These are phyloP conservation scores for Threskiornis aethiopicus DNA, from an alignment of 2,797 vertebrate genomes.

Conservation along the genomic window DNA sequence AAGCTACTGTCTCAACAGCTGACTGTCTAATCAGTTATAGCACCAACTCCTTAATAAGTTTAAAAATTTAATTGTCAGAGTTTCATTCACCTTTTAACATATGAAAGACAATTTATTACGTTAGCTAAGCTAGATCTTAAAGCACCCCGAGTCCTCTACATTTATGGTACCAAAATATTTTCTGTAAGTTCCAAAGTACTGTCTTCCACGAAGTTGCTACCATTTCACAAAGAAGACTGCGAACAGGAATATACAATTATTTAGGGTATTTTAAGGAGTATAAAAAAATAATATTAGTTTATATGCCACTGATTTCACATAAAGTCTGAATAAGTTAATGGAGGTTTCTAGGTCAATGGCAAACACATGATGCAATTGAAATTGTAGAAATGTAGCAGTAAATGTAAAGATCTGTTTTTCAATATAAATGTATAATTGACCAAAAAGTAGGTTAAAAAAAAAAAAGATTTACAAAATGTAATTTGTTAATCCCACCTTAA, in stretches of 20 bases:
- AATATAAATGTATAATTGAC: background rate
- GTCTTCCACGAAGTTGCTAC: background rate
- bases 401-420: background rate
- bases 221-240: background rate
- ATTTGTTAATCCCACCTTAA: background rate
- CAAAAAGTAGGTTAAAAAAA: background rate
- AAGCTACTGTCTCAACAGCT: constrained; percentile 56
- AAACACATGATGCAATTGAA: background rate
- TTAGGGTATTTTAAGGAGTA: background rate
- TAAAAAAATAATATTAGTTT: background rate
- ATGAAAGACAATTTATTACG: background rate
- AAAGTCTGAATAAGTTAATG: background rate
- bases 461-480: background rate
- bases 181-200: background rate
- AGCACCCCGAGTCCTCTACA: background rate
- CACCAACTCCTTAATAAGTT: constrained; percentile 58
- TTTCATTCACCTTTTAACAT: background rate
- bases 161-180: background rate
- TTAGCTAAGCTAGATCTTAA: background rate
- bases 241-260: background rate
- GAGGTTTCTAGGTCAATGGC: constrained; percentile 52
- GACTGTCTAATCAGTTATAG: constrained; percentile 53
- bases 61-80: constrained; percentile 40
- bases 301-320: background rate
- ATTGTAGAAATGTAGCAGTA: background rate